Percentiles rank a stretch among this genome's conserved stretches.
These are phyloP conservation scores for Idris sp. DNA, from an alignment of 1,140 invertebrate species.

Conservation along the genomic window DNA sequence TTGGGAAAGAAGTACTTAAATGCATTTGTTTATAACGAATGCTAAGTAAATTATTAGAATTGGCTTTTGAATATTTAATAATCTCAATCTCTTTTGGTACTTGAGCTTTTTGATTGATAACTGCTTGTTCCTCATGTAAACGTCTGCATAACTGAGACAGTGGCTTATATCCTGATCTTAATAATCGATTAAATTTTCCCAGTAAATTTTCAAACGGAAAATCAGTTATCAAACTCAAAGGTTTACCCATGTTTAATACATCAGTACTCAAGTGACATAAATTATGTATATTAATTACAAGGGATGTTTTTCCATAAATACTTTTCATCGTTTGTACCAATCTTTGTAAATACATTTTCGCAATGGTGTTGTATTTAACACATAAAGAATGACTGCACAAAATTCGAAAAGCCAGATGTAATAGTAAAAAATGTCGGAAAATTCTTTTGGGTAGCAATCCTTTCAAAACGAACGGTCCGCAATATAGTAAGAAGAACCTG, in stretches of 20 bases:
- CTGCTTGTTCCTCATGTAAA: conserved; percentile 12
- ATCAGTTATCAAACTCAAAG: conserved; percentile 14
- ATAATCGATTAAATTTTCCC: conserved; percentile 18
- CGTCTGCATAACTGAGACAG: conserved; percentile 18
- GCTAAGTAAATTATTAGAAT: conserved; percentile 8
- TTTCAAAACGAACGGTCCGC: conserved; percentile 1
- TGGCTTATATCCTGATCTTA: conserved; percentile 18
- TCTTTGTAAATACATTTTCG: not conserved
- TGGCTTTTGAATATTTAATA: conserved; percentile 8
- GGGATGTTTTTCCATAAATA: too few relatives aligned
- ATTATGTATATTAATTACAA: too few relatives aligned
- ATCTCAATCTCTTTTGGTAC: conserved; percentile 21
- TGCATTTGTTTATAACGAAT: conserved; percentile 12
- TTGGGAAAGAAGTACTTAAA: conserved; percentile 13
- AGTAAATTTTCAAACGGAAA: conserved; percentile 33
- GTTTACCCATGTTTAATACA: not conserved
- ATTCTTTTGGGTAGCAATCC: not conserved
- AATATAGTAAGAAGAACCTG: conserved; percentile 1
- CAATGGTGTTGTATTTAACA: not conserved
- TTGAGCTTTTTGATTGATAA: conserved; percentile 20
- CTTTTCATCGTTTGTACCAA: too few relatives aligned
- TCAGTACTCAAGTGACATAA: too few relatives aligned
- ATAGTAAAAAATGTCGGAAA: not conserved
- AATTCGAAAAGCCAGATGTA: not conserved
- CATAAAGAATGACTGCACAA: not conserved